Base-by-base conservation (phyloP, 2,113 vertebrate genomes). In the Oncorhynchus masou region DNA sequence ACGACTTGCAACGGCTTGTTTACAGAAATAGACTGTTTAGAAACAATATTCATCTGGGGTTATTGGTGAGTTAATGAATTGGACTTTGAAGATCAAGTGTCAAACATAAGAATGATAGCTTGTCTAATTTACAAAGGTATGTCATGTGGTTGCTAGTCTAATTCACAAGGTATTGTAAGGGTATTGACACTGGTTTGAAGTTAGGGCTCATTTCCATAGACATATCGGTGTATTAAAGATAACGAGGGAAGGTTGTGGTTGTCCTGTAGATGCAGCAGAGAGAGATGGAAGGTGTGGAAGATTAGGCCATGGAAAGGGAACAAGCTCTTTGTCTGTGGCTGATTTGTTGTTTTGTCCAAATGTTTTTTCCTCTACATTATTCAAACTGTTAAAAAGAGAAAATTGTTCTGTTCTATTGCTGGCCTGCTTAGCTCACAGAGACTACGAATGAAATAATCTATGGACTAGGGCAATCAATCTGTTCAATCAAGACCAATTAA, bases 1-100 rank as follows among this genome's bases (percentile, higher is more conserved):
- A 91, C 81, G 70, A 64, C 2, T 9, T 69, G 89, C 85, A 91
- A 91, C 62, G 51, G 34, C 75, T 82, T 87, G 80, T 88, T 87
- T 87, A 83, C 85, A 79, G 62, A 75, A 81, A 45, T 9, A 66
- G 66, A 60, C 82, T 75, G 60, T 67, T n/a, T n/a, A n/a, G n/a
- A n/a, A n/a, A n/a, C n/a, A 12, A 12, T 45, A 45, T 45, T 45
- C 9, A 45, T 45, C 39, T 9, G 9, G 19, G 20, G 67, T 39
- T 31, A 3, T 4, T 34, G 19, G 67, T 68, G 67, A 29, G 13
- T 68, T 34, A 19, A 34, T 68, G 67, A 20, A 29, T 68, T 19
- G 2, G 67, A 62, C 59, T 16, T n/a, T n/a, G 2, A n/a, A 62
- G 19, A 22, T 62, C 59, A 16, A 22, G 59, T 62, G 59, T 62